Base-by-base conservation (phyloP, 2,113 vertebrate genomes). In the Marmota monax region DNA sequence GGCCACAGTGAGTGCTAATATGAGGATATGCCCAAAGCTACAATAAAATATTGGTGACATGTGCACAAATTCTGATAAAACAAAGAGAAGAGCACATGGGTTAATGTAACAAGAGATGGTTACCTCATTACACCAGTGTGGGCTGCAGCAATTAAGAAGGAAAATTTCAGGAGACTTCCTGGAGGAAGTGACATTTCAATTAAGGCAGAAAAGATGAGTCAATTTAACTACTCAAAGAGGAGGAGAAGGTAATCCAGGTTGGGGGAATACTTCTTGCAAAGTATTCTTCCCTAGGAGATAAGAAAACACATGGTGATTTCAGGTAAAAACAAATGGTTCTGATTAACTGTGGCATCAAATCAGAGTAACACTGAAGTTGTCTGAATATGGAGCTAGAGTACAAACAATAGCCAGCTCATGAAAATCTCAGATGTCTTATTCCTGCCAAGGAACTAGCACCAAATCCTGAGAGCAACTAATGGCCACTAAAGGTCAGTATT, bases 21-120 rank as follows among this genome's bases (percentile, higher is more conserved):
- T 22, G 63, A 89, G 39, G 0, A 42, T n/a, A 48, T 22, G 0
- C 16, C 39, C 85, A 84, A 74, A 34, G 25, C 25, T 96, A 17
- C 85, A 25, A 87, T 37, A 83, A 4, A 42, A 90, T 45, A 92
- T 2, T 90, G 29, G 12, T 90, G 70, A 29, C 2, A 0, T 80
- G 29, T 79, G 25, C 39, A 79, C 39, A 84, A 90, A 94, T 42
- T 69, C 32, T 58, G 45, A 89, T 18, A 65, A 90, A 96, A 82
- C 74, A 90, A 83, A 92, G 10, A 79, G 32, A 70, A 5, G 1
- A 4, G 1, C 7, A 12, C 0, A 34, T 32, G 74, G 77, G 37
- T 74, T 88, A 67, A 11, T 27, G 32, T 89, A 82, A 80, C 39
- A 51, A 77, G 51, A 97, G 34, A 87, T 90, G 8, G 51, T 83